These are phyloP conservation scores for Lepetodrilus schrolli DNA, from an alignment of 2,888 invertebrate species.

Conservation along the genomic window DNA sequence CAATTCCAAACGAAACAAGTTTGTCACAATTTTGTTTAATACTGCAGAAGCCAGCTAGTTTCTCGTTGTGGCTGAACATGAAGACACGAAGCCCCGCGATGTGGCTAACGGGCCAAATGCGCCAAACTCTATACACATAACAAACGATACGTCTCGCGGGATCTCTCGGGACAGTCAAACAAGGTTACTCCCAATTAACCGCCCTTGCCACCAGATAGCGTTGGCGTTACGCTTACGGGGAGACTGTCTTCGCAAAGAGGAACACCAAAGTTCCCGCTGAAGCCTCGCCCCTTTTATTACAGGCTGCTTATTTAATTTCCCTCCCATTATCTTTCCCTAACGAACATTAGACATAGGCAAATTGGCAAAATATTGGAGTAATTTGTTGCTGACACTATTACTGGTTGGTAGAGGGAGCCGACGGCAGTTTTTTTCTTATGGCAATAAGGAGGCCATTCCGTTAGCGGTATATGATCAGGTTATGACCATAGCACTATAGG, in stretches of 20 bases:
- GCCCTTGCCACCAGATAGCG: neutral
- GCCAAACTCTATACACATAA: no score
- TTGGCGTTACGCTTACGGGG: no score
- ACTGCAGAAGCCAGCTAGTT: no score
- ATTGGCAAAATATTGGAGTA: slow-evolving; percentile 18
- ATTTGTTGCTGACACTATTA: neutral
- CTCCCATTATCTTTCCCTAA: neutral
- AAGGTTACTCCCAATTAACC: neutral
- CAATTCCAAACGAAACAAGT: no score
- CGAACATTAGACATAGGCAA: slow-evolving; percentile 7
- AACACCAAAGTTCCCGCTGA: neutral
- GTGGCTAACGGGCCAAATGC: no score
- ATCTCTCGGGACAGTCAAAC: neutral
- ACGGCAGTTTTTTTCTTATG: neutral
- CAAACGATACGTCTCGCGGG: neutral
- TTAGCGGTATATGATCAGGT: neutral
- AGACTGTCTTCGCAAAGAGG: neutral
- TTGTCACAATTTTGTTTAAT: no score
- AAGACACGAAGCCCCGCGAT: no score
- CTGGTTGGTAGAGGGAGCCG: neutral
- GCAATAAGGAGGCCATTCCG: neutral
- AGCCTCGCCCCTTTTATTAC: neutral
- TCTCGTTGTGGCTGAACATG: no score
- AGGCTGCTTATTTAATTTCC: slow-evolving; percentile 3
- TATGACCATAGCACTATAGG: neutral